Percentiles rank a stretch among this genome's conserved stretches.
These are phyloP conservation scores for Bubo scandiacus DNA, from an alignment of 2,113 vertebrate species.

Conservation along the genomic window DNA sequence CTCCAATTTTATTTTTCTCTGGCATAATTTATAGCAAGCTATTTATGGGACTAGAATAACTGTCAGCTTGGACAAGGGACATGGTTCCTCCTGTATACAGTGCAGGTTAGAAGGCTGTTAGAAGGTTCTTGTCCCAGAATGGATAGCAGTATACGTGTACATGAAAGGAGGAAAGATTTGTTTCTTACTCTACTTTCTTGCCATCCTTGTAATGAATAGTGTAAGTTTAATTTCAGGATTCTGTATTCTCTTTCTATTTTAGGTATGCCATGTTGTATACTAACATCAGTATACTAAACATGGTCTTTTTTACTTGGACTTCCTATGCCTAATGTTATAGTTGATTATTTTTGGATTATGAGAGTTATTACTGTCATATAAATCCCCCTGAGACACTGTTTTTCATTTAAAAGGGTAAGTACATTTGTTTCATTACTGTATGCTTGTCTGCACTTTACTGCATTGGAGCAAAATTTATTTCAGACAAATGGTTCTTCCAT, in stretches of 20 bases:
- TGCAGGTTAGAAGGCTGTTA: background rate
- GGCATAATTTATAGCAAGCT: background rate
- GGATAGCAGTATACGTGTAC: background rate
- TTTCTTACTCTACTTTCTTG: background rate
- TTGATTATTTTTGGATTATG: background rate
- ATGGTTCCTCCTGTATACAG: background rate
- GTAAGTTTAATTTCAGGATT: background rate
- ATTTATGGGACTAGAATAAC: background rate
- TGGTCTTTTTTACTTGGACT: background rate
- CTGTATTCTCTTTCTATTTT: background rate
- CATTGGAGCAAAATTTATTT: background rate
- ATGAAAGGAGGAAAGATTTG: background rate
- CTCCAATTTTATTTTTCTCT: background rate
- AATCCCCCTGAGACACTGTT: background rate
- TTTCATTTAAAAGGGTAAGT: background rate
- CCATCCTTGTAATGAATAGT: background rate
- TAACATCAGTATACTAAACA: background rate
- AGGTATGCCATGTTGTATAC: background rate
- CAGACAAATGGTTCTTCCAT: background rate
- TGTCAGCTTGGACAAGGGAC: background rate
- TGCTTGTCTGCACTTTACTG: background rate
- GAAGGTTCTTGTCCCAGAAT: background rate
- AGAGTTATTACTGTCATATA: background rate
- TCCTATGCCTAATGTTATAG: background rate
- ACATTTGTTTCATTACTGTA: background rate